Evolutionary conservation across 2,113 vertebrate species (phyloP), one percentile per base, ranked within the genome.

Genomic region (Pterophyllum scalare): DNA sequence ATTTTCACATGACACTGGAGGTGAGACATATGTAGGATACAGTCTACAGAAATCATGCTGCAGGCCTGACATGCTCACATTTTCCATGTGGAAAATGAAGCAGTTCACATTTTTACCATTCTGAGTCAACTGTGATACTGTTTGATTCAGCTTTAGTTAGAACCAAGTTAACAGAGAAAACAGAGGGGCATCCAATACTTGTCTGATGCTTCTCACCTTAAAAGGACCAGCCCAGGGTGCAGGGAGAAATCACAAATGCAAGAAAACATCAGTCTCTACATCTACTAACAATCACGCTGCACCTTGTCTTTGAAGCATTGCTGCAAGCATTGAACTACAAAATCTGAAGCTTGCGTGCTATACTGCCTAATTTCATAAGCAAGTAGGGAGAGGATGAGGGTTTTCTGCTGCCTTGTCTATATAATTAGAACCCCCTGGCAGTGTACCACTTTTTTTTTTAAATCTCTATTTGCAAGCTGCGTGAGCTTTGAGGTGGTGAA

Each of bases 281-380:
- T 81, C 49, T 64, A 62, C 11, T n/a, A 82, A 22, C 52, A 54
- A 52, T 61, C 22, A 17, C 54, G 19, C 40, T 75, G 77, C 59
- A 74, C 79, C 78, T 43, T 10, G 19, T 61, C 9, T 43, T 17
- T 58, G 1, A 87, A 82, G 76, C 58, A 46, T n/a, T 62, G 24
- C n/a, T 82, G 75, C 79, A 87, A 81, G 81, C 74, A 59, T 49
- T 79, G 17, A 62, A 76, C 82, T 89, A 75, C 15, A 65, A 49
- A 31, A 33, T 43, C 12, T 76, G 8, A 82, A 83, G 82, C 82
- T 62, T 81, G 54, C 43, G 14, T 17, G 17, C 57, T 86, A 81
- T 60, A 9, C 7, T 38, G 56, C n/a, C 26, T 19, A 80, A 38
- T 35, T 57, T 31, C 20, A 65, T 26, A 26, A 74, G 61, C 19